phyloP scores from a whole-genome alignment of 2,113 vertebrate genomes.

The Accipiter cooperii region DNA sequence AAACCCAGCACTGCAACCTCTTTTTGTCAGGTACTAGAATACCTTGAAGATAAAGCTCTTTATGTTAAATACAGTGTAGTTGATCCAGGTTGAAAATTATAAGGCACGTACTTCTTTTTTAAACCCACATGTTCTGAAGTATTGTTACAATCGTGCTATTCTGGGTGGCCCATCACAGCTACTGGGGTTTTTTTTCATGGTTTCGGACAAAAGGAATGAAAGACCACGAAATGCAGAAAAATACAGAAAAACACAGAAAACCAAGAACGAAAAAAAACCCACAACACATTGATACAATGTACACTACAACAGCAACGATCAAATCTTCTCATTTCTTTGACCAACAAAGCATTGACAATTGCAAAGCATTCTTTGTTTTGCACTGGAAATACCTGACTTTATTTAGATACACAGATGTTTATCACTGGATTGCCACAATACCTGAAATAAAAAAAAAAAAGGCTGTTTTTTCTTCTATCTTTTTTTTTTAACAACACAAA shows the following conservation, averaged over 20 bases:
- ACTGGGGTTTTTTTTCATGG: background rate
- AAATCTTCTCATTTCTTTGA: background rate
- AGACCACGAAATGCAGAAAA: background rate
- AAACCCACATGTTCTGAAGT: background rate
- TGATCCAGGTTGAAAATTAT: conserved; percentile 51
- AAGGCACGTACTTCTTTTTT: conserved; percentile 47
- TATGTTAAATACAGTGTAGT: conserved; percentile 35
- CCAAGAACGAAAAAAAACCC: background rate
- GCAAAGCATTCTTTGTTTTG: background rate
- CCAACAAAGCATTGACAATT: background rate
- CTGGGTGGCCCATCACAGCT: background rate
- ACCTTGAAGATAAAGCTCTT: conserved; percentile 19
- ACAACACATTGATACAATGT: background rate
- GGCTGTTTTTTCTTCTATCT: background rate
- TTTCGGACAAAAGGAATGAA: background rate
- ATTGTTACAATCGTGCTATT: background rate
- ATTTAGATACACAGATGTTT: background rate
- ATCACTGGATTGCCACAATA: background rate
- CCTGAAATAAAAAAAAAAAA: background rate
- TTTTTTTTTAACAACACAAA: conserved; percentile 9
- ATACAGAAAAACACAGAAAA: background rate
- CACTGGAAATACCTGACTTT: background rate
- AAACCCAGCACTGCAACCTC: conserved; percentile 33
- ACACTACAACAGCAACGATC: background rate
- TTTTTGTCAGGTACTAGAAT: background rate